A percentile compares a stretch with the other conserved stretches of the same genome.
These are phyloP conservation scores for Synodontis membranacea DNA, from an alignment of 2,113 vertebrate species.

Conservation along the genomic window DNA sequence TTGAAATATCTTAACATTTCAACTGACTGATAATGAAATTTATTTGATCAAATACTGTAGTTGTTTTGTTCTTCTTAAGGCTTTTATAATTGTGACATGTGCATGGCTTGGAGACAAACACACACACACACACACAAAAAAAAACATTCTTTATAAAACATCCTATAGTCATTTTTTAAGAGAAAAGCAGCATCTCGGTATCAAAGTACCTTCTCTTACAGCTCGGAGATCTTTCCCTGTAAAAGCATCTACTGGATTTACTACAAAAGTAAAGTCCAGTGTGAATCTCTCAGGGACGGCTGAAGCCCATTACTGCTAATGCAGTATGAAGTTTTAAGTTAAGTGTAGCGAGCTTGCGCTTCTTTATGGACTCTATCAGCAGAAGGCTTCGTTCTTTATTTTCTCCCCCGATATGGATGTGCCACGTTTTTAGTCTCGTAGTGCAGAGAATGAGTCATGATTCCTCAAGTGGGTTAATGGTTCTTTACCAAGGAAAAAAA, in stretches of 20 bases:
- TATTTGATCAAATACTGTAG: neutral
- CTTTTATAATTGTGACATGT: neutral
- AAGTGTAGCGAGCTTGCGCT: slow-evolving; percentile 31
- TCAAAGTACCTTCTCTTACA: neutral
- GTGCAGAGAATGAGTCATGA: slow-evolving; percentile 16
- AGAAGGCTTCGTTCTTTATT: slow-evolving; percentile 25
- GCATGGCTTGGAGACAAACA: neutral
- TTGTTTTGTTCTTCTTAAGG: neutral
- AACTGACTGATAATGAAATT: neutral
- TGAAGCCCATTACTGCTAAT: neutral
- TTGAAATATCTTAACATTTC: neutral
- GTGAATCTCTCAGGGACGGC: neutral
- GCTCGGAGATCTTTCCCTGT: no score
- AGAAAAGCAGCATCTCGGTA: neutral
- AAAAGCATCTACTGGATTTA: neutral
- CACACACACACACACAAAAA: no score
- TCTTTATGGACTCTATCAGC: slow-evolving; percentile 41
- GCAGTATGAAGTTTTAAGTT: slow-evolving; percentile 25
- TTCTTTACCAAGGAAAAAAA: neutral
- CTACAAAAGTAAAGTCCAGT: neutral
- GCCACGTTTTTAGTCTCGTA: neutral
- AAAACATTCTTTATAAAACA: neutral
- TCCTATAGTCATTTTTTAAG: neutral
- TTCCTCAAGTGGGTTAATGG: slow-evolving; percentile 13
- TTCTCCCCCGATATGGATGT: neutral